Conservation (phyloP, 2,888 invertebrate species). For the Melieria omissa region DNA sequence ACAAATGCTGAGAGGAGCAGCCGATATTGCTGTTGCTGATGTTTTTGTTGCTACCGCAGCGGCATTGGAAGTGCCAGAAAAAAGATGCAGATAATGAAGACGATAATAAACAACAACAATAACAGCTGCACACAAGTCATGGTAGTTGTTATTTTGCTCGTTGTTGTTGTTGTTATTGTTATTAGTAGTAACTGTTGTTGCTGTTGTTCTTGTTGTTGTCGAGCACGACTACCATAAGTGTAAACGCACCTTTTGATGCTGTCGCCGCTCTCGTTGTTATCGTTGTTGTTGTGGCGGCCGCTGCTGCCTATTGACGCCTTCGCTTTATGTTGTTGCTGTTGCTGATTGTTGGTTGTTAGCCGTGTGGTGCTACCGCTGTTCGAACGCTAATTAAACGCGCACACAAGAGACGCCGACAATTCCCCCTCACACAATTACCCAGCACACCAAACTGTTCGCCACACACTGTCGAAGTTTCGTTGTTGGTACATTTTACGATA, state of each 20-base stretch:
- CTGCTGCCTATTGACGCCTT: conserved; percentile 9
- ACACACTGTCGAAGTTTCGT: not conserved
- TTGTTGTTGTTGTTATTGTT: conserved; percentile 23
- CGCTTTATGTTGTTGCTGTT: not conserved
- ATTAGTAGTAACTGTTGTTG: conserved; percentile 7
- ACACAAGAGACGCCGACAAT: conserved; percentile 16
- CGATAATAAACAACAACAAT: not conserved
- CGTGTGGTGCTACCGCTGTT: not conserved
- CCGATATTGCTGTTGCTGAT: not conserved
- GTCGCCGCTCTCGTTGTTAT: not conserved
- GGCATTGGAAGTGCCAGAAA: conserved; percentile 18
- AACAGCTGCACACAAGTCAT: no score
- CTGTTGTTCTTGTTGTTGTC: not conserved
- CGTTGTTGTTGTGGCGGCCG: not conserved
- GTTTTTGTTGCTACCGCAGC: not conserved
- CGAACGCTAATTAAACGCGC: conserved; percentile 25
- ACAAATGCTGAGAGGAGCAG: conserved; percentile 37
- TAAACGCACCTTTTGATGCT: not conserved
- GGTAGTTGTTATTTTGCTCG: not conserved
- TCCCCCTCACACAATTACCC: not conserved
- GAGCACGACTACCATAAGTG: no score
- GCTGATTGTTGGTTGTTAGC: not conserved
- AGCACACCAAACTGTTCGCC: not conserved
- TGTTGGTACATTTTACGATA: not conserved
- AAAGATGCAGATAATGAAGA: conserved; percentile 21